Conservation (phyloP, 2,888 invertebrate species). For the Lampropteryx suffumata region DNA sequence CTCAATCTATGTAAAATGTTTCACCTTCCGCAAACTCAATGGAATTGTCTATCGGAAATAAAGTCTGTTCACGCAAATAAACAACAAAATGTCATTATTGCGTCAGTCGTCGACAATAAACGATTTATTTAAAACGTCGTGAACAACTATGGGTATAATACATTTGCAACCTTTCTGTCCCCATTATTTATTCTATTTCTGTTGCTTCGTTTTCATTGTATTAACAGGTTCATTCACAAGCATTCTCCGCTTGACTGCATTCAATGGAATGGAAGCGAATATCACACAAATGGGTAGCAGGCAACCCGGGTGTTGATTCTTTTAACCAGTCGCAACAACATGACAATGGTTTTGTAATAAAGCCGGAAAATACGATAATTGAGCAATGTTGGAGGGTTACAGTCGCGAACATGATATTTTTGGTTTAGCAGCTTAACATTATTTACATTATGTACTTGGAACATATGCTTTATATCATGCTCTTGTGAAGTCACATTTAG, state of each 20-base stretch:
- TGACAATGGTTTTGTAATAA: too few species aligned
- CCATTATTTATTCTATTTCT: constrained; percentile 10
- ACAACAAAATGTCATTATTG: constrained; percentile 12
- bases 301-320: too few species aligned
- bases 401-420: too few species aligned
- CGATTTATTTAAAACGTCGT: constrained; percentile 1
- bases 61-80: constrained; percentile 8
- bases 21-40: too few species aligned
- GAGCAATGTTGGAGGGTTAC: too few species aligned
- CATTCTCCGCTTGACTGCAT: constrained; percentile 10
- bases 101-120: neutral
- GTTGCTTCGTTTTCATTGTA: constrained; percentile 16
- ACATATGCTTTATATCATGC: too few species aligned
- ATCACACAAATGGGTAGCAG: neutral
- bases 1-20: too few species aligned
- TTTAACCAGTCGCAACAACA: too few species aligned
- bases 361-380: too few species aligned
- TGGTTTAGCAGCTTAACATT: too few species aligned
- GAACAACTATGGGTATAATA: neutral
- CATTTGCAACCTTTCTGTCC: constrained; percentile 1
- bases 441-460: too few species aligned
- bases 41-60: neutral
- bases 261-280: constrained; percentile 8
- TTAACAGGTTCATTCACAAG: constrained; percentile 16
- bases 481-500: too few species aligned